Evolutionary conservation across 2,888 invertebrate genomes (phyloP).

Genomic region (Tanypteryx hageni): DNA sequence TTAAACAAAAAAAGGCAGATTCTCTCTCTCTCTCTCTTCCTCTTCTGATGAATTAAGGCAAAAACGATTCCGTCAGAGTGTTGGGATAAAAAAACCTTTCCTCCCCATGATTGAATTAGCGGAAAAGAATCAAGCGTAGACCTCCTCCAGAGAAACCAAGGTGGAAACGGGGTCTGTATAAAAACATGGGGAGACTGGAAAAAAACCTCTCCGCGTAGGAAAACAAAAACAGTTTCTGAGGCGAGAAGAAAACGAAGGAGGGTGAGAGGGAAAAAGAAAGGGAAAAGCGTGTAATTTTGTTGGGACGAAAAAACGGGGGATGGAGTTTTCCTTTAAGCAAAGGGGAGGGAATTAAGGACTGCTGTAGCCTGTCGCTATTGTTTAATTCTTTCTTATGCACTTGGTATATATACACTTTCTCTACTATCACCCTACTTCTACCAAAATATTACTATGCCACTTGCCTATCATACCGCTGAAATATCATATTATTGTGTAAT

Average conservation of each 20-base stretch:
- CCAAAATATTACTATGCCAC: no score
- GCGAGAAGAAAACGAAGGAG: not conserved
- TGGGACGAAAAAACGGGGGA: not conserved
- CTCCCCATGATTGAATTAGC: conserved; percentile 12
- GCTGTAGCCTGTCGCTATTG: no score
- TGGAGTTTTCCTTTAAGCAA: not conserved
- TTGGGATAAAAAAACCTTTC: not conserved
- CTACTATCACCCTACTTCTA: no score
- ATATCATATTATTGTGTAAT: no score
- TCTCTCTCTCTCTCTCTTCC: not conserved
- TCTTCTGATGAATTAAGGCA: conserved; percentile 10
- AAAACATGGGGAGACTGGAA: not conserved
- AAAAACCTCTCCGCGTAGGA: not conserved
- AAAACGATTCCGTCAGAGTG: conserved; percentile 32
- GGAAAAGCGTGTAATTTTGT: not conserved
- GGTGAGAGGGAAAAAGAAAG: not conserved
- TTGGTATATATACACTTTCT: no score
- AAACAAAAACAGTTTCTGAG: conserved; percentile 13
- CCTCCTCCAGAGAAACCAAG: not conserved
- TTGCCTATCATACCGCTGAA: no score
- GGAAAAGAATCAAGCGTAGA: conserved; percentile 18
- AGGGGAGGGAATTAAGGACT: not conserved
- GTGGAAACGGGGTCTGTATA: conserved; percentile 2
- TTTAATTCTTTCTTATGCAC: no score
- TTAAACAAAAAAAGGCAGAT: not conserved